Evolutionary conservation across 1,140 invertebrate species (phyloP).

Genomic region (Tetramorium alpestre): DNA sequence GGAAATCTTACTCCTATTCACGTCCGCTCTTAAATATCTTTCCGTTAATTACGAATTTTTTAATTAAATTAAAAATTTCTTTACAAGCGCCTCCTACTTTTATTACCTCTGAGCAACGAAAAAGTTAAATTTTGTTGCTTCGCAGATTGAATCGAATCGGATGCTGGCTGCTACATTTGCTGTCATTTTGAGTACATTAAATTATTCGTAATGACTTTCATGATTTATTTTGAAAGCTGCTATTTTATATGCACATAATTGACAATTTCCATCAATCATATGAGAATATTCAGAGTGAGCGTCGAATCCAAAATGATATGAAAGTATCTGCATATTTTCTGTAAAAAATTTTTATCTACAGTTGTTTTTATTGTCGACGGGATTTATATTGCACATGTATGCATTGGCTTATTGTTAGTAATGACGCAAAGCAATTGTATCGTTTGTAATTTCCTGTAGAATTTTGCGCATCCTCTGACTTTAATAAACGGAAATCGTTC

Average conservation of each 20-base stretch:
- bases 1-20: background rate
- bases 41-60: background rate
- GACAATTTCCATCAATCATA: background rate
- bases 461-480: background rate
- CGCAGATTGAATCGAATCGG: background rate
- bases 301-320: background rate
- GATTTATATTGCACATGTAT: background rate
- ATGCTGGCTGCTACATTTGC: background rate
- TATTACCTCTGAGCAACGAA: background rate
- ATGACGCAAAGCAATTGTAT: slow-evolving; percentile 31
- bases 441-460: slow-evolving; percentile 23
- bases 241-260: background rate
- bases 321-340: background rate
- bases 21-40: background rate
- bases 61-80: background rate
- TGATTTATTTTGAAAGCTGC: background rate
- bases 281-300: background rate
- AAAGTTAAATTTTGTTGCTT: background rate
- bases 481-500: slow-evolving; percentile 7
- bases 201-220: slow-evolving; percentile 13
- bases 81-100: background rate
- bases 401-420: slow-evolving; percentile 5
- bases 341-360: background rate
- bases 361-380: background rate
- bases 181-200: background rate